Evolutionary conservation across 2,888 invertebrate species (phyloP), one percentile per base, ranked within the genome.

Genomic region (Caenorhabditis parvicauda): DNA sequence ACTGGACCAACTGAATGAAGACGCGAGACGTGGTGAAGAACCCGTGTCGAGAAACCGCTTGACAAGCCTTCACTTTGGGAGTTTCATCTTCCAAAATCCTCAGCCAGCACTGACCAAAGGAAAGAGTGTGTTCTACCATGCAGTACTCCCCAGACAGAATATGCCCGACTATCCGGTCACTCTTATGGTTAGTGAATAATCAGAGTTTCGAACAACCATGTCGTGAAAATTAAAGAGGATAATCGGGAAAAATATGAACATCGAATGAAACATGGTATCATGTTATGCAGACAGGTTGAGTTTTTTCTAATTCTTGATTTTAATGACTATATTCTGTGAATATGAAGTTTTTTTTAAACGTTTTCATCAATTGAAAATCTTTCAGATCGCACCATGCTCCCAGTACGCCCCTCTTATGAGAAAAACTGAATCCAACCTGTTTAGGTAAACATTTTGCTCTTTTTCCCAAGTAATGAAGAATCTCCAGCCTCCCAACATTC

Each of bases 381-480:
- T 59, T 32, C 47, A 67, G 75, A 70, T 76, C 29, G 71, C 74
- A 17, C 75, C 76, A 14, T 70, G 74, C 27, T 69, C 71, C 12
- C 75, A 74, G 55, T 76, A 76, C 52, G 73, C 72, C 19, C 75
- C 76, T 25, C 54, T 75, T 3, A 67, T 76, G 69, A 59, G 74
- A 21, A 65, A 71, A 49, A 65, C 66, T 12, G 71, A 74, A 17
- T 64, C 67, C n/a, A 64, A 65, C 48, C 64, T 67, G 22, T 75
- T 72, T 47, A 64, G n/a, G n/a, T n/a, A n/a, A n/a, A n/a, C n/a
- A n/a, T n/a, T n/a, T n/a, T n/a, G n/a, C n/a, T n/a, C n/a, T n/a
- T n/a, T n/a, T n/a, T n/a, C n/a, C n/a, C n/a, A n/a, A n/a, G n/a
- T n/a, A n/a, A n/a, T n/a, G n/a, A n/a, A n/a, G n/a, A n/a, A n/a